phyloP scores from a whole-genome alignment of 2,888 invertebrate genomes.

The Catocala nupta region DNA sequence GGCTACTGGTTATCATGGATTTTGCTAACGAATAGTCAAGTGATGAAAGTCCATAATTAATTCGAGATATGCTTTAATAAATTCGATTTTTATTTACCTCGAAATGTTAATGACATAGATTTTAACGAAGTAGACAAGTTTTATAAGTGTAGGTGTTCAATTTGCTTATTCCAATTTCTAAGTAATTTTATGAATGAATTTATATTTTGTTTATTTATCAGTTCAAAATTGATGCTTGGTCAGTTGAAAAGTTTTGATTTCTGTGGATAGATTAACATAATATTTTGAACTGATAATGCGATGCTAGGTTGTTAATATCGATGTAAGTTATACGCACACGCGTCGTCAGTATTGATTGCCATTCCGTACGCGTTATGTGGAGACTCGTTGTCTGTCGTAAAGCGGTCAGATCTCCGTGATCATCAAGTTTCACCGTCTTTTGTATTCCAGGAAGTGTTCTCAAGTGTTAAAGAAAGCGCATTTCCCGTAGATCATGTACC shows the following conservation, averaged over 20 bases:
- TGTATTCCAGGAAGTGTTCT: slow-evolving; percentile 69
- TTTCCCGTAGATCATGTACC: slow-evolving; percentile 60
- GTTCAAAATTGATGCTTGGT: too few species aligned
- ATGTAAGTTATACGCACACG: neutral
- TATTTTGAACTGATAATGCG: neutral
- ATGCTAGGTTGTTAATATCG: slow-evolving; percentile 17
- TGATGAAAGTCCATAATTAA: slow-evolving; percentile 32
- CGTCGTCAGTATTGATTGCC: slow-evolving; percentile 37
- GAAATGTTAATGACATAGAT: slow-evolving; percentile 16
- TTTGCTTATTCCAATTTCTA: neutral
- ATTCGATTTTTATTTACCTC: slow-evolving; percentile 2
- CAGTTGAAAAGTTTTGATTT: neutral
- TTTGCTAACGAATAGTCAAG: slow-evolving; percentile 14
- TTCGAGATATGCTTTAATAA: slow-evolving; percentile 18
- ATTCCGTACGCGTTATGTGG: slow-evolving; percentile 50
- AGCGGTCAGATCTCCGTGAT: slow-evolving; percentile 63
- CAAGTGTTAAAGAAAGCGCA: slow-evolving; percentile 61
- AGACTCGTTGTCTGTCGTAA: slow-evolving; percentile 56
- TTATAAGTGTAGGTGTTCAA: neutral
- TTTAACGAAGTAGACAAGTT: neutral
- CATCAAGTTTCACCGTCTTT: slow-evolving; percentile 77
- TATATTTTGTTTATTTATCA: too few species aligned
- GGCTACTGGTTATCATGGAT: slow-evolving; percentile 29
- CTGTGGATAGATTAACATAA: neutral
- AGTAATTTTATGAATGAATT: neutral